A percentile compares a stretch with the other conserved stretches of the same genome.
These are phyloP conservation scores for Galemys pyrenaicus DNA, from an alignment of 2,113 vertebrate species.

Conservation along the genomic window DNA sequence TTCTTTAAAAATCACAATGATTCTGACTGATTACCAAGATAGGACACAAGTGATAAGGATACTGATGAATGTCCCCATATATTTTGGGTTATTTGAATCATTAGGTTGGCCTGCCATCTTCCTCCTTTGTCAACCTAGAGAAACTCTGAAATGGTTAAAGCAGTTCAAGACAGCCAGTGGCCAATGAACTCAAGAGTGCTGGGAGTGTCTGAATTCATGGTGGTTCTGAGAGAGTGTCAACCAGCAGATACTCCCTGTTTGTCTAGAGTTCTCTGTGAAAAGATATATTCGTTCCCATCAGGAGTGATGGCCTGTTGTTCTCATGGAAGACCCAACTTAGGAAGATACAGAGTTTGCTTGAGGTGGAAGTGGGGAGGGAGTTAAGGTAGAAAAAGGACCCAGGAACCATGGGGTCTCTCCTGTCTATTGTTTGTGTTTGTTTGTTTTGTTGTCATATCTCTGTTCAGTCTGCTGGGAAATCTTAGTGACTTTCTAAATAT, in stretches of 20 bases:
- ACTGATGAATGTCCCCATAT: neutral
- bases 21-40: conserved; percentile 59
- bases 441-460: neutral
- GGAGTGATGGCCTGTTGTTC: neutral
- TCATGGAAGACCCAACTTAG: neutral
- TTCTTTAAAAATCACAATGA: conserved; percentile 31
- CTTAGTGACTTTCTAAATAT: neutral
- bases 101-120: neutral
- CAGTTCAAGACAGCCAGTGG: neutral
- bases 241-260: neutral
- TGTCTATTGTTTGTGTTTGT: neutral
- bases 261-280: neutral
- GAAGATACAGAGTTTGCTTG: neutral
- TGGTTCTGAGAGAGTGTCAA: neutral
- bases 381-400: neutral
- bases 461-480: neutral
- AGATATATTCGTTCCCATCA: neutral
- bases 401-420: neutral
- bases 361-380: neutral
- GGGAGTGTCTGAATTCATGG: neutral
- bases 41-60: conserved; percentile 4
- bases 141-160: neutral
- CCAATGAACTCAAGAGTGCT: neutral
- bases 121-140: neutral
- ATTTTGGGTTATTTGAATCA: neutral